Conservation (phyloP, 2,797 vertebrate species). For the Myotis planiceps region DNA sequence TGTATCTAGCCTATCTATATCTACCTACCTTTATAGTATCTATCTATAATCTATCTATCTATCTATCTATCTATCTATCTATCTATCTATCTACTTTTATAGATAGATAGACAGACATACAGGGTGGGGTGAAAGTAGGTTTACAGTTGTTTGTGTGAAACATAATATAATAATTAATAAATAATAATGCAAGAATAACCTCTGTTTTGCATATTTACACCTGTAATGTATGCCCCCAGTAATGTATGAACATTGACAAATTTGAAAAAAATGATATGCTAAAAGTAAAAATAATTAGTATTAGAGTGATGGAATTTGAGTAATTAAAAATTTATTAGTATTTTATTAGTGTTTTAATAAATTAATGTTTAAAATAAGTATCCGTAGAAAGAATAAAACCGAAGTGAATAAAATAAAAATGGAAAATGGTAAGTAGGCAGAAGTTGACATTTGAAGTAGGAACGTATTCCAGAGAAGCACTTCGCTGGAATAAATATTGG, state of each 20-base stretch:
- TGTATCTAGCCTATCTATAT: neutral
- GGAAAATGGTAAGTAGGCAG: neutral
- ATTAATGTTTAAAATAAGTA: neutral
- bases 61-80: neutral
- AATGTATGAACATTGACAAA: neutral
- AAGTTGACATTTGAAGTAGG: neutral
- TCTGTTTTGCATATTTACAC: neutral
- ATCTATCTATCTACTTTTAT: neutral
- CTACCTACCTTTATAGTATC: neutral
- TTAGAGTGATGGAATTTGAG: neutral
- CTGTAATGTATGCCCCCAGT: neutral
- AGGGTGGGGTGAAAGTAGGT: neutral
- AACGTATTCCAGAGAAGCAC: neutral
- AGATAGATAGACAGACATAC: neutral
- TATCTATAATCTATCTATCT: no score
- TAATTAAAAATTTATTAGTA: neutral
- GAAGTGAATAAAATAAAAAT: neutral
- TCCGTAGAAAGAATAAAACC: neutral
- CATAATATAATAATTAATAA: neutral
- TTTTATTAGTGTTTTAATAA: neutral
- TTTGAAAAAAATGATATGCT: neutral
- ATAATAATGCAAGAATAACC: neutral
- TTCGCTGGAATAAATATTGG: neutral
- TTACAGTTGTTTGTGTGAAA: neutral
- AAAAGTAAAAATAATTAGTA: neutral